A percentile compares a stretch with the other conserved stretches of the same genome.
Evolutionary conservation across 2,797 vertebrate species (phyloP).

Genomic region (Emydoidea blandingii): DNA sequence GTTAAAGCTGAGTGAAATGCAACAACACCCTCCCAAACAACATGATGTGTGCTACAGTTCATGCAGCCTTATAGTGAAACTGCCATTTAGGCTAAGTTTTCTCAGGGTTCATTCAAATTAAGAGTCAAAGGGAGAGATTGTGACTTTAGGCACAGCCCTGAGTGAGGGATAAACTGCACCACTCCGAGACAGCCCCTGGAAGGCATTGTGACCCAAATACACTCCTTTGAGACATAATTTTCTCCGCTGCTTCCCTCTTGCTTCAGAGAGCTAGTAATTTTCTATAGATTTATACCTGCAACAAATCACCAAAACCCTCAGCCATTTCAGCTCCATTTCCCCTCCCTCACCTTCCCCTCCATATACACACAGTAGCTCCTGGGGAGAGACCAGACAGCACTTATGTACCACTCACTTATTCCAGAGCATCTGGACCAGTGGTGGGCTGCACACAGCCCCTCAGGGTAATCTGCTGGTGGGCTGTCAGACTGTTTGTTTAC

Average conservation of each 20-base stretch:
- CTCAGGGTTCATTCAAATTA: not conserved
- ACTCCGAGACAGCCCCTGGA: not conserved
- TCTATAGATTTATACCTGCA: not conserved
- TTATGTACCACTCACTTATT: not conserved
- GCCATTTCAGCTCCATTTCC: not conserved
- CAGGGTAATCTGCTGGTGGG: too few species aligned
- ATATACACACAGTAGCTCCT: not conserved
- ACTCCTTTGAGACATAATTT: not conserved
- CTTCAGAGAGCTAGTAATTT: not conserved
- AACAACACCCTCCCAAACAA: not conserved
- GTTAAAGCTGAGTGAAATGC: not conserved
- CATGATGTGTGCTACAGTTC: not conserved
- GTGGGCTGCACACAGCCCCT: too few species aligned
- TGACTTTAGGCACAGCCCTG: not conserved
- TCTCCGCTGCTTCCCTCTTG: not conserved
- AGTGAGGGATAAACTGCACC: not conserved
- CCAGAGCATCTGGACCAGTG: not conserved
- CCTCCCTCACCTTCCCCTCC: not conserved
- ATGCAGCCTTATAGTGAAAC: not conserved
- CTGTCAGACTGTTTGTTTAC: too few species aligned
- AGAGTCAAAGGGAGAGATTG: not conserved
- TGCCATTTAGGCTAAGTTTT: not conserved
- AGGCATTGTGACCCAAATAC: not conserved
- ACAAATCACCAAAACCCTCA: not conserved
- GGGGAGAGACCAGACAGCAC: not conserved